Evolutionary conservation across 2,113 vertebrate genomes (phyloP), one percentile per base, ranked within the genome.

Genomic region (Psammodynastes pulverulentus): DNA sequence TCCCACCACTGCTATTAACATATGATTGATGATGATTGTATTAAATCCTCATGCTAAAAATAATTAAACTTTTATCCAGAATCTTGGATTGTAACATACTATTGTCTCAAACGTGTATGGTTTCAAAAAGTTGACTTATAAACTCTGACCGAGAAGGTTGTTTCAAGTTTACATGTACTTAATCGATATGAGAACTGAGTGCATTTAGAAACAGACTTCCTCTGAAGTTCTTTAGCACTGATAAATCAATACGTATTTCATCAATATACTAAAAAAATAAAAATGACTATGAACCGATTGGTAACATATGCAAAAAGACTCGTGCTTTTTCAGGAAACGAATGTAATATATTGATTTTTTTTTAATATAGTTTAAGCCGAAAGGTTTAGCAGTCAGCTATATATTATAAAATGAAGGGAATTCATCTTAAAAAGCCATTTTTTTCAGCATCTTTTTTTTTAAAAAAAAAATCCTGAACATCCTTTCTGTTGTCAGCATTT

Each of bases 291-390:
- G n/a, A 23, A 88, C 21, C 3, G 26, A 87, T 43, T 49, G 86
- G 56, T 43, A 39, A 72, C 51, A 23, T 84, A 8, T 79, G 49
- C 58, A 79, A 79, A 92, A 21, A 56, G 8, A 1, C 13, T 17
- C 39, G 48, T 29, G 54, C n/a, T 56, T 92, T 54, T 56, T 56
- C 49, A 84, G 67, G 34, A 56, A 89, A 13, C 34, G 48, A 88
- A 84, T 84, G 34, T 84, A 92, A 54, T 21, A 15, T 84, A 88
- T 88, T 88, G 87, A 92, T 92, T 46, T 88, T 34, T 92, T 88
- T 56, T 58, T 17, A 62, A 52, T 54, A 89, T 34, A 53, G 29
- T 56, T 84, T 48, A 54, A 56, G 56, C 48, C 21, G 46, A 72
- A 88, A 29, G 39, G 1, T 88, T 84, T 1, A 46, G 3, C 3